Percentiles rank a stretch among this genome's conserved stretches.
Evolutionary conservation across 2,888 invertebrate species (phyloP).

Genomic region (Rhingia rostrata): DNA sequence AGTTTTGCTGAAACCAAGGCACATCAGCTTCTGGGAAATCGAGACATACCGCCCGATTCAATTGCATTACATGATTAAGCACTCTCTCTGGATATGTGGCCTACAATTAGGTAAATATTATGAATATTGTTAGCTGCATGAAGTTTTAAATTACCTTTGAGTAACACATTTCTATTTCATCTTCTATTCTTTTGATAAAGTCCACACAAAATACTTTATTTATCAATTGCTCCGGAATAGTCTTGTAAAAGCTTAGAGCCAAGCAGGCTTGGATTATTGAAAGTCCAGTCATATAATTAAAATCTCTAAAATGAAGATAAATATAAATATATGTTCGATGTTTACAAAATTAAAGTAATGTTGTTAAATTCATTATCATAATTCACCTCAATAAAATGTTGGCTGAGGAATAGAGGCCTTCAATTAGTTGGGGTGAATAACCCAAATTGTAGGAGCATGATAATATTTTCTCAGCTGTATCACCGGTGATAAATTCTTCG

Average conservation of each 20-base stretch:
- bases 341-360: neutral
- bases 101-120: constrained; percentile 77
- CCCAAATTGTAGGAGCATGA: constrained; percentile 84
- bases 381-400: constrained; percentile 83
- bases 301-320: constrained; percentile 83
- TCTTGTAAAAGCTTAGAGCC: constrained; percentile 84
- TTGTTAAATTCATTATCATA: neutral
- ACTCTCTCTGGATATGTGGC: constrained; percentile 85
- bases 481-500: constrained; percentile 83
- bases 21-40: constrained; percentile 86
- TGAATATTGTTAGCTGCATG: neutral
- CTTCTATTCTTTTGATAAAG: constrained; percentile 85
- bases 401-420: constrained; percentile 81
- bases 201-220: constrained; percentile 85
- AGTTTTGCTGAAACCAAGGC: constrained; percentile 88
- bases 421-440: constrained; percentile 83
- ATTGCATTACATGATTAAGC: constrained; percentile 85
- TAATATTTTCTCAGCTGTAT: constrained; percentile 84
- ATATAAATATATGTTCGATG: neutral
- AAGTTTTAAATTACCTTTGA: constrained; percentile 82
- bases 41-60: constrained; percentile 86
- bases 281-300: constrained; percentile 84
- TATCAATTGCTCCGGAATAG: constrained; percentile 84
- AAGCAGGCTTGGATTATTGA: constrained; percentile 84
- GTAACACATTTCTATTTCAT: constrained; percentile 85